Percentiles rank a stretch among this genome's conserved stretches.
These are phyloP conservation scores for Pteria penguin DNA, from an alignment of 2,888 invertebrate genomes.

Conservation along the genomic window DNA sequence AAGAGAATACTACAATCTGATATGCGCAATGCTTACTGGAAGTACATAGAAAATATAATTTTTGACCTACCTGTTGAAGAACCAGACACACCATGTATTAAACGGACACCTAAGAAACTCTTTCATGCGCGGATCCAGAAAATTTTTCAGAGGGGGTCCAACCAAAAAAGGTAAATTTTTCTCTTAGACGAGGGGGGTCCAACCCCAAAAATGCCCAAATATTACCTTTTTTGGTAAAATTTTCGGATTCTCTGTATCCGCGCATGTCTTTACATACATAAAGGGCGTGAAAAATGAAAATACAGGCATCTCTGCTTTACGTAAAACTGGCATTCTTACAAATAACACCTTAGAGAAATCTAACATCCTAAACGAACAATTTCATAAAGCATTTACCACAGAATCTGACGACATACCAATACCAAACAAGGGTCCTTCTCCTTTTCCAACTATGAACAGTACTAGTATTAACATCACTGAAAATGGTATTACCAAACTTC, in stretches of 20 bases:
- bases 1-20: not conserved
- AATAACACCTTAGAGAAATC: not conserved
- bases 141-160: no score
- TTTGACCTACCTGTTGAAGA: not conserved
- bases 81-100: not conserved
- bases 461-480: not conserved
- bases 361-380: slow-evolving; percentile 20
- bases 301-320: not conserved
- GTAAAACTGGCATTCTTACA: not conserved
- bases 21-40: not conserved
- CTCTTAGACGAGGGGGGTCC: no score
- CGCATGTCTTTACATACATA: slow-evolving; percentile 12
- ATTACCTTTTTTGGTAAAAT: no score
- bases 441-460: not conserved
- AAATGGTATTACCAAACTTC: not conserved
- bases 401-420: not conserved
- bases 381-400: slow-evolving; percentile 5
- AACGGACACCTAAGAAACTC: slow-evolving; percentile 1
- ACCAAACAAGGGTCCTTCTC: slow-evolving; percentile 4
- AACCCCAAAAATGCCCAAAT: no score
- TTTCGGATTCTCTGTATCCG: no score
- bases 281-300: not conserved
- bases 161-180: no score
- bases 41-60: slow-evolving; percentile 8
- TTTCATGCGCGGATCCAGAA: no score